Base-by-base conservation (phyloP, 2,888 invertebrate genomes). In the Pantelozetes paolii region DNA sequence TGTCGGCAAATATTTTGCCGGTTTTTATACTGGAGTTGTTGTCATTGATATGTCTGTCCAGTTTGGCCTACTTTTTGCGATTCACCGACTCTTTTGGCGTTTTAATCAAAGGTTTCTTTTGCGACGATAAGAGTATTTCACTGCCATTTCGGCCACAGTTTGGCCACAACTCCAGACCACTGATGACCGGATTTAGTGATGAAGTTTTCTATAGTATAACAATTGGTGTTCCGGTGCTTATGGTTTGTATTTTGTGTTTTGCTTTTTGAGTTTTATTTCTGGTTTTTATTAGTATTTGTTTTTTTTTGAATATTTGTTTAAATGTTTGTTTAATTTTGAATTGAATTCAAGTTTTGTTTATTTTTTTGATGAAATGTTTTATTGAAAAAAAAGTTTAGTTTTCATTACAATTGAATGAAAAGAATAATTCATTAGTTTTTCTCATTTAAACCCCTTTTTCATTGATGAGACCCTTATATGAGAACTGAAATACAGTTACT, bases 21-120 rank as follows among this genome's bases (percentile, higher is more conserved):
- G 45, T 75, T 13, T 75, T 75, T 30, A 42, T 75, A 36, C n/a
- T 75, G 26, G 75, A 75, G 36, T 32, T 54, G 15, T 28, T 74
- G 15, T 42, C 64, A 11, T 26, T 75, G 2, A 42, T 70, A 45
- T 40, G 70, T 40, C 23, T 75, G 50, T 15, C 73, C 23, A 32
- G 40, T 40, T 50, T 75, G 30, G 75, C 74, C 28, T 75, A 75
- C 59, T 57, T 71, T 40, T 36, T 75, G 18, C 36, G 71, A 50
- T 75, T 72, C 32, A 72, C 75, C 28, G 72, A 72, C 32, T 71
- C 64, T 30, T 72, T 75, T 40, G 50, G 45, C 15, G 72, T 72
- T 15, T 18, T 64, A n/a, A 18, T 23, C 20, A 13, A 57, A 20
- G 70, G 73, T 18, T 75, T 59, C 67, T 64, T 18, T 40, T 71